These are phyloP conservation scores for Chrysolina oricalcia DNA, from an alignment of 2,888 invertebrate genomes.

Conservation along the genomic window DNA sequence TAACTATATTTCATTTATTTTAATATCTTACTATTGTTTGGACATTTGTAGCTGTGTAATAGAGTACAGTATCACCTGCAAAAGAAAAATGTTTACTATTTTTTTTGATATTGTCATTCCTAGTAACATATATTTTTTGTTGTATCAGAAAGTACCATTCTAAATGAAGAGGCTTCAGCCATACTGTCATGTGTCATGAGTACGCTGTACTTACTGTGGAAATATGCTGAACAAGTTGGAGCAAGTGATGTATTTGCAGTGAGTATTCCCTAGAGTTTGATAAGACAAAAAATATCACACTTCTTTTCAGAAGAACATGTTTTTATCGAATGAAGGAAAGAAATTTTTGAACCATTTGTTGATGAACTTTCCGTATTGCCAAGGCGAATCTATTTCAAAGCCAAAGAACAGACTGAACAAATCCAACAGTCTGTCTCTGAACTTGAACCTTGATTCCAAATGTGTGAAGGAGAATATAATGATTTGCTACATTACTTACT, in stretches of 20 bases:
- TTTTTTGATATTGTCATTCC: conserved; percentile 51
- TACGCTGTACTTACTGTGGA: conserved; percentile 75
- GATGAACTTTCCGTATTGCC: conserved; percentile 76
- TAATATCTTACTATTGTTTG: too few species aligned
- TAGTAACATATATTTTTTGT: conserved; percentile 66
- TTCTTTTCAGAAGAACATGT: conserved; percentile 68
- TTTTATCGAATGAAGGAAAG: conserved; percentile 74
- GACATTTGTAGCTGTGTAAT: too few species aligned
- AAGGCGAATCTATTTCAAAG: conserved; percentile 65
- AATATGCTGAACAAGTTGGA: conserved; percentile 53
- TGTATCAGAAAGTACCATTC: conserved; percentile 65
- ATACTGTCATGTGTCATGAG: conserved; percentile 78
- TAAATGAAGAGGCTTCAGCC: conserved; percentile 78
- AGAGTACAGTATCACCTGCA: too few species aligned
- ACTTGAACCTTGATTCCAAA: conserved; percentile 67
- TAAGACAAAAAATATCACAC: not conserved
- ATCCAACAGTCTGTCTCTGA: conserved; percentile 69
- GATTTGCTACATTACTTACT: conserved; percentile 73
- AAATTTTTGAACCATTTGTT: conserved; percentile 76
- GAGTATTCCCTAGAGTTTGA: conserved; percentile 32
- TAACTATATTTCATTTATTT: too few species aligned
- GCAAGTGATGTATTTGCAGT: conserved; percentile 51
- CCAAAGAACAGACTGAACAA: conserved; percentile 68
- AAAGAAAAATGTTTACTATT: too few species aligned
- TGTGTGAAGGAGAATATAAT: conserved; percentile 75